Base-by-base conservation (phyloP, 2,888 invertebrate species). In the Lepetodrilus schrolli region DNA sequence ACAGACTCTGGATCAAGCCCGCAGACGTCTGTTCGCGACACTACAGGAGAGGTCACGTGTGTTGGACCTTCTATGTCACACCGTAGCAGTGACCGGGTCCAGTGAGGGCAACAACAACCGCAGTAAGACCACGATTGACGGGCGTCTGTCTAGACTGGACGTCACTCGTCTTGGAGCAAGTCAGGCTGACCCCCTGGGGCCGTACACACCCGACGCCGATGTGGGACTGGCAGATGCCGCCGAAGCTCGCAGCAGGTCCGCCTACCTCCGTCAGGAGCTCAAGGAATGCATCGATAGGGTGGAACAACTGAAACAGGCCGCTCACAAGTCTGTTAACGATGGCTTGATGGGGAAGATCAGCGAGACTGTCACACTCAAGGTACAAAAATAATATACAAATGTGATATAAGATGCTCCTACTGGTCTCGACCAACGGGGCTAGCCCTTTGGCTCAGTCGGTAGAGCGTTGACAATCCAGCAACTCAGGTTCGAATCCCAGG, bases 361-460 rank as follows among this genome's bases (percentile, higher is more conserved):
- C 1, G 90, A 90, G 77, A 90, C 90, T 4, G 82, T 85, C 37
- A 86, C 88, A 38, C 81, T 90, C n/a, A 89, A 88, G 86, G 90
- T 90, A 81, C 66, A n/a, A n/a, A n/a, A n/a, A n/a, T n/a, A n/a
- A n/a, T n/a, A n/a, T n/a, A n/a, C n/a, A n/a, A n/a, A n/a, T n/a
- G n/a, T n/a, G n/a, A n/a, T n/a, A n/a, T n/a, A n/a, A n/a, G n/a
- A n/a, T n/a, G n/a, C n/a, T n/a, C n/a, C n/a, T n/a, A n/a, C n/a
- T n/a, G n/a, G n/a, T n/a, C n/a, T n/a, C n/a, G n/a, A n/a, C n/a
- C n/a, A n/a, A n/a, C n/a, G n/a, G n/a, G n/a, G n/a, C n/a, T n/a
- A n/a, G n/a, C n/a, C n/a, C n/a, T n/a, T n/a, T n/a, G n/a, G n/a
- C n/a, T n/a, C n/a, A n/a, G n/a, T n/a, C n/a, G n/a, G n/a, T n/a